phyloP scores from a whole-genome alignment of 92 coral and sea anemone species.

The Muricea muricata region DNA sequence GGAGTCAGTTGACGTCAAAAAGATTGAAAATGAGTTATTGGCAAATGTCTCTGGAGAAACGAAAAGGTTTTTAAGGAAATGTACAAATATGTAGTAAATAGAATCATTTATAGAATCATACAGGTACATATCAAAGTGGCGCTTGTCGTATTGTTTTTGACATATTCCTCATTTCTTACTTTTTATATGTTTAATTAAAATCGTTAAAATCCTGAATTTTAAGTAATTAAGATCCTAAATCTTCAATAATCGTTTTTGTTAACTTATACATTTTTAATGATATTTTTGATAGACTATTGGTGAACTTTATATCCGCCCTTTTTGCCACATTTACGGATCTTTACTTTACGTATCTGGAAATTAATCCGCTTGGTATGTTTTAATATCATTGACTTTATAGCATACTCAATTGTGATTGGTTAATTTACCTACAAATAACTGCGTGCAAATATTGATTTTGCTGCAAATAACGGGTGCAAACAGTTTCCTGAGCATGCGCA shows the following conservation, averaged over 20 bases:
- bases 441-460: too few relatives aligned
- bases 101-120: background rate
- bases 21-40: slow-evolving; percentile 78
- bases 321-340: slow-evolving; percentile 75
- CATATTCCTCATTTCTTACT: too few relatives aligned
- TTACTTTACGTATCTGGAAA: slow-evolving; percentile 94
- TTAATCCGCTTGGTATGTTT: slow-evolving; percentile 90
- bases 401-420: too few relatives aligned
- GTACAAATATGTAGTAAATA: background rate
- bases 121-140: background rate
- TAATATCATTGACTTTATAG: background rate
- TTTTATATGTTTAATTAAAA: too few relatives aligned
- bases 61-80: slow-evolving; percentile 70
- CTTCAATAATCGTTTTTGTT: too few relatives aligned
- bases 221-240: too few relatives aligned
- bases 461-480: too few relatives aligned
- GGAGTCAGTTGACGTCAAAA: slow-evolving; percentile 65
- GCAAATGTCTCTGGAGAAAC: slow-evolving; percentile 77
- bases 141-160: too few relatives aligned
- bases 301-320: slow-evolving; percentile 79
- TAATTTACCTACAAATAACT: too few relatives aligned
- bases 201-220: too few relatives aligned
- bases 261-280: background rate
- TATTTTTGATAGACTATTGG: slow-evolving; percentile 63
- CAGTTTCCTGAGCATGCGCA: too few relatives aligned